Conservation (phyloP, 2,113 vertebrate genomes). For the Hypocryptadius cinnamomeus region DNA sequence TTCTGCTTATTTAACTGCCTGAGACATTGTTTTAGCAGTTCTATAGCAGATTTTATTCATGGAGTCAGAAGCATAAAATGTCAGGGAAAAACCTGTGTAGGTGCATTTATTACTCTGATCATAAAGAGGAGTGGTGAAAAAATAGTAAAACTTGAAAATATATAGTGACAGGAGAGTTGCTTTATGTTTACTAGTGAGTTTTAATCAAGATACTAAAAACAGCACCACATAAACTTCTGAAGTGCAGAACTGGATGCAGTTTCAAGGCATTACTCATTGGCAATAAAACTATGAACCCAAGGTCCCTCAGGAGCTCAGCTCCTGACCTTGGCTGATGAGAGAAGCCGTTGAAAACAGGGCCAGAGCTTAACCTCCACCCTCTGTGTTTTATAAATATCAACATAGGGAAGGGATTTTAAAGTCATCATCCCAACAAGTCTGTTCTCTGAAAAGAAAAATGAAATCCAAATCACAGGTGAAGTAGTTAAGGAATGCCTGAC, state of each 20-base stretch:
- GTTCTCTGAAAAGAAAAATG: background rate
- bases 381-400: slow-evolving; percentile 43
- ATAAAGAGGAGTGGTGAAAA: slow-evolving; percentile 5
- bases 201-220: slow-evolving; percentile 22
- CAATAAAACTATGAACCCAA: slow-evolving; percentile 4
- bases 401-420: slow-evolving; percentile 8
- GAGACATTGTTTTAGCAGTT: background rate
- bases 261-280: slow-evolving; percentile 19
- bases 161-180: slow-evolving; percentile 2
- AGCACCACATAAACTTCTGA: background rate
- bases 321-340: slow-evolving; percentile 31
- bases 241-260: background rate
- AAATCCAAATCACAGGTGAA: background rate
- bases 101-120: slow-evolving; percentile 19
- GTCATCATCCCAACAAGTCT: background rate
- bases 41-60: slow-evolving; percentile 12
- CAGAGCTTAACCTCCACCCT: slow-evolving; percentile 28
- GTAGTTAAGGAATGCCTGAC: background rate
- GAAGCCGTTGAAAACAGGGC: slow-evolving; percentile 31
- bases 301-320: slow-evolving; percentile 13
- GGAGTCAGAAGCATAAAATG: background rate
- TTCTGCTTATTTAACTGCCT: background rate
- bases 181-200: slow-evolving; percentile 16
- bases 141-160: slow-evolving; percentile 25
- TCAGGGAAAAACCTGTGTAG: background rate